These are phyloP conservation scores for Pimpla rufipes DNA, from an alignment of 2,888 invertebrate genomes.

Conservation along the genomic window DNA sequence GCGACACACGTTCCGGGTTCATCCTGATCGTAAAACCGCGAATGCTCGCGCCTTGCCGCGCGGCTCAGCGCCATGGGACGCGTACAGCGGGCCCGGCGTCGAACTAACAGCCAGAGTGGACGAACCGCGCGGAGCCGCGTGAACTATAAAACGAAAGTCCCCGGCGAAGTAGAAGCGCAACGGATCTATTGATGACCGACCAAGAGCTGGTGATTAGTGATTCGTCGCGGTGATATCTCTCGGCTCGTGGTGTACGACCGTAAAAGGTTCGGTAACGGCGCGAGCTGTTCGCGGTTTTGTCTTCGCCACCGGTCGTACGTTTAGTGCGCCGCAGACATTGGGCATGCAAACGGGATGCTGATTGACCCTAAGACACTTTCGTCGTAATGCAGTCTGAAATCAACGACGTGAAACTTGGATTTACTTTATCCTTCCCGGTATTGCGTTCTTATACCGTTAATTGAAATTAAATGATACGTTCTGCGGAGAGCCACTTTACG, in stretches of 20 bases:
- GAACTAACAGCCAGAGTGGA: constrained; percentile 27
- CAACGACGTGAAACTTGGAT: not conserved
- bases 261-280: constrained; percentile 66
- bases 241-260: constrained; percentile 33
- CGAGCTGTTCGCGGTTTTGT: constrained; percentile 39
- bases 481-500: not conserved
- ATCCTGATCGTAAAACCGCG: constrained; percentile 71
- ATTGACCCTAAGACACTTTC: constrained; percentile 17
- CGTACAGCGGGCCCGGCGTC: not conserved
- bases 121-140: constrained; percentile 36
- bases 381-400: constrained; percentile 8
- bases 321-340: not conserved
- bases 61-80: not conserved
- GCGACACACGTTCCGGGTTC: constrained; percentile 69
- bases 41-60: constrained; percentile 55
- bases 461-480: not conserved
- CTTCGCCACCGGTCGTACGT: not conserved
- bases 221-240: constrained; percentile 69
- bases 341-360: constrained; percentile 4
- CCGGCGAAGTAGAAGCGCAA: constrained; percentile 67
- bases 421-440: not conserved
- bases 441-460: constrained; percentile 2
- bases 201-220: constrained; percentile 71
- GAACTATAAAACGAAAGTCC: constrained; percentile 68
- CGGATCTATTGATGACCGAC: constrained; percentile 70